Evolutionary conservation across 2,113 vertebrate genomes (phyloP), one percentile per base, ranked within the genome.

Genomic region (Phyllostomus hastatus): DNA sequence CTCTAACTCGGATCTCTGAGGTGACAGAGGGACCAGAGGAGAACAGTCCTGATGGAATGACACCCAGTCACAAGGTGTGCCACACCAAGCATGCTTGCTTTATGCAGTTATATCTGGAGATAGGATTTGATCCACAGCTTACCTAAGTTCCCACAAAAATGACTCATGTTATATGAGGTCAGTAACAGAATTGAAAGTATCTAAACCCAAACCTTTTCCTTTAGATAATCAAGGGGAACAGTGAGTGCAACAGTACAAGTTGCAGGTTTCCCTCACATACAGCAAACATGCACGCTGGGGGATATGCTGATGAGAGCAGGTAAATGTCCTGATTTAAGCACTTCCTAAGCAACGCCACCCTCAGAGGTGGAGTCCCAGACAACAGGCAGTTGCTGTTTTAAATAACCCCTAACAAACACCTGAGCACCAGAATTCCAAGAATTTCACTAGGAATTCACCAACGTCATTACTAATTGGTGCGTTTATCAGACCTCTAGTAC

Each of bases 11-110:
- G 11, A 43, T 24, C 72, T 43, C 8, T 76, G 54, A 52, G 4
- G 10, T 26, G 2, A 35, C 8, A 20, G 10, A 41, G 12, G 43
- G 43, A 20, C 17, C 48, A 0, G 0, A 2, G 5, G 57, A 38
- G 10, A 24, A 38, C 12, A 10, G 31, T 16, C 5, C 17, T 7
- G 0, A 19, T 1, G 10, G 38, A 12, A 9, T 5, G 3, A 35
- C 48, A 61, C 41, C 17, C 38, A 26, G 61, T 10, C 22, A n/a
- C 1, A 4, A 26, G 46, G 24, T 22, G 33, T 1, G 10, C 9
- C 15, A 61, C n/a, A 43, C 5, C 26, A 31, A 28, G 48, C 24
- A 4, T 1, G 8, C 28, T 52, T 59, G 64, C 73, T 50, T 70
- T 46, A 52, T 10, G 11, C 57, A 85, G 26, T 20, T 59, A 54